Conservation (phyloP, 2,888 invertebrate species). For the Scrobipalpa costella region DNA sequence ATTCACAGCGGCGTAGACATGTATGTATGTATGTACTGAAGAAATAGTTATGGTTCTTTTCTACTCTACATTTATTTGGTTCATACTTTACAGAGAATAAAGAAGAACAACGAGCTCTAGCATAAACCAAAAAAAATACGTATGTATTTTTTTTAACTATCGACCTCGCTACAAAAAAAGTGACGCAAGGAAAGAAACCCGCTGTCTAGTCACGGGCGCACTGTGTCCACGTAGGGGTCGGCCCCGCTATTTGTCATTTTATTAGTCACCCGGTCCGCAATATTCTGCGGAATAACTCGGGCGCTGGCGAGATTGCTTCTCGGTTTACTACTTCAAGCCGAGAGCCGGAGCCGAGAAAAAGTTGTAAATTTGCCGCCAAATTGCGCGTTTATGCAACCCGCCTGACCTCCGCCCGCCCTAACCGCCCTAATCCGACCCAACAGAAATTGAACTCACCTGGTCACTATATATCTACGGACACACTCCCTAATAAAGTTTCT, state of each 20-base stretch:
- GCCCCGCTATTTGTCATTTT: conserved; percentile 76
- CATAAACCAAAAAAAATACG: too few species aligned
- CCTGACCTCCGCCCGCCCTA: conserved; percentile 65
- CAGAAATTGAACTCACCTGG: conserved; percentile 61
- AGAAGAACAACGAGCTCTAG: too few species aligned
- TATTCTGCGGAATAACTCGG: conserved; percentile 74
- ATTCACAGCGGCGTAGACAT: too few species aligned
- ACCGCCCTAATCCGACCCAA: conserved; percentile 57
- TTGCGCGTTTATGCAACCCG: conserved; percentile 73
- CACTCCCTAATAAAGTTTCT: conserved; percentile 47
- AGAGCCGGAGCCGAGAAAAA: conserved; percentile 67
- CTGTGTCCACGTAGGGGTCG: conserved; percentile 53
- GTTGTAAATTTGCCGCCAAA: conserved; percentile 77
- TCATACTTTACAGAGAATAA: too few species aligned
- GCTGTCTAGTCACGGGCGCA: conserved; percentile 39
- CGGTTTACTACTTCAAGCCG: conserved; percentile 69
- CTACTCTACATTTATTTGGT: too few species aligned
- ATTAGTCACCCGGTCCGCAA: conserved; percentile 73
- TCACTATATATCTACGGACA: conserved; percentile 42
- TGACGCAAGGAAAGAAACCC: background rate
- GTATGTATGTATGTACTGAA: too few species aligned
- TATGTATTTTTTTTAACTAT: too few species aligned
- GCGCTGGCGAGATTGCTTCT: conserved; percentile 61
- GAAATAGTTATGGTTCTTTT: too few species aligned
- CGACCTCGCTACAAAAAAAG: too few species aligned